Evolutionary conservation across 1,140 invertebrate genomes (phyloP).

Genomic region (Drosophila navojoa): DNA sequence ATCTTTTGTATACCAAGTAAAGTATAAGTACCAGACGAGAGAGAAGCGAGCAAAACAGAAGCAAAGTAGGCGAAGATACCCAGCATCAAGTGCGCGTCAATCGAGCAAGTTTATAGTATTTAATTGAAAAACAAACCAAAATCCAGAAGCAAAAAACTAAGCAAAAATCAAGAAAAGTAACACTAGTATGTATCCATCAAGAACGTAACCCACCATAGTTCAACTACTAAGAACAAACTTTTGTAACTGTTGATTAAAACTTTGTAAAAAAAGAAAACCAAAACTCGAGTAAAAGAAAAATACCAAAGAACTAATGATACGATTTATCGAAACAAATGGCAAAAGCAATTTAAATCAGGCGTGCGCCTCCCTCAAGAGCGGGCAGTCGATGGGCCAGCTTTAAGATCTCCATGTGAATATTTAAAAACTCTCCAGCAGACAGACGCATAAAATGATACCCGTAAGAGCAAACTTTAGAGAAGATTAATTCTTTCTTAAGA

Average conservation of each 20-base stretch:
- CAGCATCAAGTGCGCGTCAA: conserved; percentile 51
- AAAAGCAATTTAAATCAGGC: conserved; percentile 41
- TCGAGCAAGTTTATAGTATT: conserved; percentile 52
- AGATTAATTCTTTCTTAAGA: not conserved
- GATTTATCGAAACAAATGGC: conserved; percentile 12
- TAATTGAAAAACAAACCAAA: not conserved
- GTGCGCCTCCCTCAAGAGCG: not conserved
- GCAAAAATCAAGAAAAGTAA: not conserved
- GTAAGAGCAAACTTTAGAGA: no score
- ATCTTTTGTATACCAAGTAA: conserved; percentile 42
- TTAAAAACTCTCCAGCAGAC: no score
- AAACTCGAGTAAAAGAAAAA: conserved; percentile 14
- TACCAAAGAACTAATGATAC: conserved; percentile 45
- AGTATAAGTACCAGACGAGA: conserved; percentile 21
- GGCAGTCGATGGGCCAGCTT: conserved; percentile 24
- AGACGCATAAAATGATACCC: no score
- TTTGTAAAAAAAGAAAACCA: conserved; percentile 38
- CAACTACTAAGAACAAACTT: conserved; percentile 77
- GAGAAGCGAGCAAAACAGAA: conserved; percentile 4
- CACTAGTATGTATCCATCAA: conserved; percentile 62
- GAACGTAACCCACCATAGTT: conserved; percentile 82
- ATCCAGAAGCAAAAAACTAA: not conserved
- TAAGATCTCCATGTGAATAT: no score
- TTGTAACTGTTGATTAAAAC: conserved; percentile 69
- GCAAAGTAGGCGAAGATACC: not conserved